Evolutionary conservation across 2,888 invertebrate species (phyloP).

Genomic region (Xestia c-nigrum): DNA sequence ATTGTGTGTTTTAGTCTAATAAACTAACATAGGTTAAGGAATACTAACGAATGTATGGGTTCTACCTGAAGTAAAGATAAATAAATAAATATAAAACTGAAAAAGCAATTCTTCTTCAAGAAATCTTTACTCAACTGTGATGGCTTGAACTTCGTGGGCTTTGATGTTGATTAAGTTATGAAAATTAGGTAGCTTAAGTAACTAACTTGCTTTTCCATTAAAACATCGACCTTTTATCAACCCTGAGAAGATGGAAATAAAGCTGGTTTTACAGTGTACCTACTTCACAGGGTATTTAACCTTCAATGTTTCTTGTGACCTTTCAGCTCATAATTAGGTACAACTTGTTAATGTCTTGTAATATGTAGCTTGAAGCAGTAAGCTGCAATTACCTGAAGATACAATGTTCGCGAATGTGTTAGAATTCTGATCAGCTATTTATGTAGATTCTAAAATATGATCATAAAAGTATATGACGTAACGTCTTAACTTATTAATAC

Average conservation of each 20-base stretch:
- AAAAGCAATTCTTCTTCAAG: not conserved
- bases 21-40: no score
- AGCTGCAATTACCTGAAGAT: slow-evolving; percentile 42
- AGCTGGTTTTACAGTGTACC: slow-evolving; percentile 25
- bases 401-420: slow-evolving; percentile 52
- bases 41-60: no score
- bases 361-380: slow-evolving; percentile 43
- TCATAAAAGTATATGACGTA: slow-evolving; percentile 44
- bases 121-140: slow-evolving; percentile 2
- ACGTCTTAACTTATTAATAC: slow-evolving; percentile 46
- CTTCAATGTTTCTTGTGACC: slow-evolving; percentile 52
- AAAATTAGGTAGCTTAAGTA: slow-evolving; percentile 21
- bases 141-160: not conserved
- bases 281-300: slow-evolving; percentile 32
- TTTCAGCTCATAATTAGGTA: slow-evolving; percentile 56
- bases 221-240: not conserved
- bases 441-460: slow-evolving; percentile 38
- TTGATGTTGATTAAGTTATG: slow-evolving; percentile 47
- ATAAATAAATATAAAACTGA: no score
- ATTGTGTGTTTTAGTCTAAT: no score
- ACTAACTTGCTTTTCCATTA: slow-evolving; percentile 8
- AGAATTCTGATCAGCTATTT: slow-evolving; percentile 38
- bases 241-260: slow-evolving; percentile 2
- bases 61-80: no score
- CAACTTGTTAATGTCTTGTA: slow-evolving; percentile 61